Evolutionary conservation across 1,140 invertebrate species (phyloP).

Genomic region (Trachelipus rathkii): DNA sequence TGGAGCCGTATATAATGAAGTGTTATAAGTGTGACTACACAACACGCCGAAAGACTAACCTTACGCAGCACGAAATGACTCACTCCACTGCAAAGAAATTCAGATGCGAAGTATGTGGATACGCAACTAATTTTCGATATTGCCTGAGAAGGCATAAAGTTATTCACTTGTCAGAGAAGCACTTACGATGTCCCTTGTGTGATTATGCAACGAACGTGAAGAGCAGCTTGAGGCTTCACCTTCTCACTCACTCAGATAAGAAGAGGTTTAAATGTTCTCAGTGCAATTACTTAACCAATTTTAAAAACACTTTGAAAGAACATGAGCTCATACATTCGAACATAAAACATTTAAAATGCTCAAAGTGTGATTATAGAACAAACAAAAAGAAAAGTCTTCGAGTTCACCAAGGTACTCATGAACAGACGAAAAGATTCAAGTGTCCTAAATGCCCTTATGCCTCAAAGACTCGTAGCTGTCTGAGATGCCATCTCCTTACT

Average conservation of each 20-base stretch:
- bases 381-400: not conserved
- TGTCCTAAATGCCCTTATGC: not conserved
- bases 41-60: not conserved
- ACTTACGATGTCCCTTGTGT: not conserved
- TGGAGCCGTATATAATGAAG: not conserved
- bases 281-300: not conserved
- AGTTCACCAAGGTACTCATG: not conserved
- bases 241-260: not conserved
- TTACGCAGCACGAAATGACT: not conserved
- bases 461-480: not conserved
- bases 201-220: constrained; percentile 2
- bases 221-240: not conserved
- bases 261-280: not conserved
- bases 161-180: not conserved
- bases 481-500: not conserved
- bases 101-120: not conserved
- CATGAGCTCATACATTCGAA: not conserved
- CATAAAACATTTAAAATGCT: not conserved
- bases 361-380: not conserved
- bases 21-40: constrained; percentile 4
- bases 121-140: not conserved
- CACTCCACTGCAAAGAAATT: not conserved
- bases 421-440: not conserved
- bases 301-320: not conserved
- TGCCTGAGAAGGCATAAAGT: not conserved